Conservation (phyloP, 2,888 invertebrate species). For the Portevinia maculata region DNA sequence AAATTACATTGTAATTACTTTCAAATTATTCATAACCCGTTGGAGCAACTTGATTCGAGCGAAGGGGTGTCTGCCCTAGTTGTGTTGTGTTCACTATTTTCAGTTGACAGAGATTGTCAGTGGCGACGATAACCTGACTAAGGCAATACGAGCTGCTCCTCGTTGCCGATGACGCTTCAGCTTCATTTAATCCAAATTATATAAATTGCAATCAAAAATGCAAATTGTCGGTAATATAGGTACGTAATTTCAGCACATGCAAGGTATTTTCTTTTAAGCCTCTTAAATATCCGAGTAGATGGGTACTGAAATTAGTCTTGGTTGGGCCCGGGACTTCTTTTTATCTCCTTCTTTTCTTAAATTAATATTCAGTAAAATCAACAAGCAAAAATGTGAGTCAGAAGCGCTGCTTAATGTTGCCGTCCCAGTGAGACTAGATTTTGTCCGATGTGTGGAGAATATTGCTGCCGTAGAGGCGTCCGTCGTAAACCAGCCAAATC, state of each 20-base stretch:
- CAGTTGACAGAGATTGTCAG: conserved; percentile 33
- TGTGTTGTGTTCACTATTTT: conserved; percentile 22
- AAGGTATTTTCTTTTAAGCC: conserved; percentile 28
- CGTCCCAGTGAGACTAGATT: too few species aligned
- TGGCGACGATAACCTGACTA: conserved; percentile 5
- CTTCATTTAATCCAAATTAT: conserved; percentile 61
- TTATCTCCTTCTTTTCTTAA: too few species aligned
- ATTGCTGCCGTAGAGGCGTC: too few species aligned
- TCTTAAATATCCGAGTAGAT: conserved; percentile 21
- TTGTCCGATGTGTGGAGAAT: too few species aligned
- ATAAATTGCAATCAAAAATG: conserved; percentile 67
- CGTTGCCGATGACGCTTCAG: conserved; percentile 25
- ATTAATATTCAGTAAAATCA: too few species aligned
- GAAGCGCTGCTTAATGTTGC: too few species aligned
- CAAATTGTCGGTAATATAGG: conserved; percentile 56
- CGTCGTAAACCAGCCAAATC: too few species aligned
- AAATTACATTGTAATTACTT: conserved; percentile 65
- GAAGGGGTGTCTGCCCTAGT: background rate
- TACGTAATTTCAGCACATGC: conserved; percentile 3
- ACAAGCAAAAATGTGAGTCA: too few species aligned
- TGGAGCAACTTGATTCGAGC: conserved; percentile 20
- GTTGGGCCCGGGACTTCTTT: too few species aligned
- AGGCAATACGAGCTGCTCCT: conserved; percentile 52
- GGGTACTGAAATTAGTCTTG: too few species aligned
- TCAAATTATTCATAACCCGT: conserved; percentile 63